Evolutionary conservation across 2,888 invertebrate species (phyloP).

Genomic region (Campoplex nolae): DNA sequence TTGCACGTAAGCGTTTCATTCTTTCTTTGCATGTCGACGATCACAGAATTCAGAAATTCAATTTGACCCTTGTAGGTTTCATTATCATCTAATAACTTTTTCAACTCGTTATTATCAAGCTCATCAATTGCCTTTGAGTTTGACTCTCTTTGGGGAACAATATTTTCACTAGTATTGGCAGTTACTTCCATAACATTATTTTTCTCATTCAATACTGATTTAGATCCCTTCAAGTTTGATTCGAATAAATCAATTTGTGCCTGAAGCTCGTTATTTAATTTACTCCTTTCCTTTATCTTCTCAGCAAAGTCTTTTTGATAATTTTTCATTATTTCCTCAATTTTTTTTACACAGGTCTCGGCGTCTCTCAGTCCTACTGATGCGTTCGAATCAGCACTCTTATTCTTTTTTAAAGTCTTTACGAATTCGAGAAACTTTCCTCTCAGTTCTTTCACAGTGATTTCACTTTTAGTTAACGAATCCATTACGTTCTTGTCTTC

Average conservation of each 20-base stretch:
- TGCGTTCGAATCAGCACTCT: constrained; percentile 16
- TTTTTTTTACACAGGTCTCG: constrained; percentile 70
- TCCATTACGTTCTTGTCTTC: constrained; percentile 63
- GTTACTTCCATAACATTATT: constrained; percentile 61
- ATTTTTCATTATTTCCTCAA: constrained; percentile 60
- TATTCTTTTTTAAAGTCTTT: constrained; percentile 31
- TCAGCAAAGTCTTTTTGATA: constrained; percentile 50
- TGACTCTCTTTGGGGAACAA: background rate
- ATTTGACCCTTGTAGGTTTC: constrained; percentile 90
- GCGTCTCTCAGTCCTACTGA: constrained; percentile 64
- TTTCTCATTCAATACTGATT: constrained; percentile 25
- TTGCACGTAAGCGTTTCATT: constrained; percentile 93
- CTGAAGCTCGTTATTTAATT: constrained; percentile 76
- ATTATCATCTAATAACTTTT: constrained; percentile 87
- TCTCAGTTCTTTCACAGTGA: constrained; percentile 71
- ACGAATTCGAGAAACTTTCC: constrained; percentile 64
- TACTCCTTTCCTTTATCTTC: constrained; percentile 53
- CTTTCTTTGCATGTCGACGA: constrained; percentile 97
- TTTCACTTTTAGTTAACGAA: constrained; percentile 69
- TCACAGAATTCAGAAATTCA: constrained; percentile 97
- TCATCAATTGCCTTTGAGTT: background rate
- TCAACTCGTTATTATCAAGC: constrained; percentile 60
- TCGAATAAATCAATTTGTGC: constrained; percentile 83
- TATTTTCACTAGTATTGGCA: background rate
- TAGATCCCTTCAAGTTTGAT: background rate